Evolutionary conservation across 2,113 vertebrate species (phyloP), one percentile per base, ranked within the genome.

Genomic region (Spizaetus ornatus): DNA sequence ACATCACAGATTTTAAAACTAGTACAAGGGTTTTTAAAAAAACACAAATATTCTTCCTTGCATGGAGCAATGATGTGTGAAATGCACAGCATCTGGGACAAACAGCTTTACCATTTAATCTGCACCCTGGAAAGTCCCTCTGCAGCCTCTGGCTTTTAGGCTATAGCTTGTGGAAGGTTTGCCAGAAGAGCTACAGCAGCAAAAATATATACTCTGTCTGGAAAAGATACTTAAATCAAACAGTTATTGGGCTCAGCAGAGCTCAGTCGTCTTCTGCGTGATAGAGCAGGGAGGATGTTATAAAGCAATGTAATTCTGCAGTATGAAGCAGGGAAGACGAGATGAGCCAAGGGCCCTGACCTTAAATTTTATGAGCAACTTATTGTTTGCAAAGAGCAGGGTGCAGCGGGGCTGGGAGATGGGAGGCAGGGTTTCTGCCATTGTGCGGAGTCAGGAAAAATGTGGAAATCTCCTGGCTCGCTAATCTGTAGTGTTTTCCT

Each of bases 361-460:
- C 77, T 89, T 42, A 38, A n/a, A 21, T 91, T 93, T 91, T 93
- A 86, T 8, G 86, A 96, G 73, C 77, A 67, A 59, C 52, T 74
- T 87, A 71, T 83, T 74, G 59, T 91, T 92, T 86, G 80, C 43
- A 40, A 90, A 59, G 50, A 93, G 65, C 9, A 3, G 31, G 34
- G 56, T 76, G 62, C 2, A 12, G 67, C 5, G 1, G 83, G 73
- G 67, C 88, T 91, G 88, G 69, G 94, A 86, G 67, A 47, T 6
- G 53, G 66, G 79, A 65, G 72, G 73, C 50, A 73, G 59, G 45
- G 47, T 63, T 85, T 55, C 59, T 82, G 69, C 87, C 1, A 2
- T 72, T 55, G 61, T 78, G 48, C 6, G 0, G 71, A 88, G 42
- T 45, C 77, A 67, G 77, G 77, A 45, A 19, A 74, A 79, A 43